Percentiles rank a stretch among this genome's conserved stretches.
These are phyloP conservation scores for Ailuropoda melanoleuca DNA, from an alignment of 2,113 vertebrate genomes.

Conservation along the genomic window DNA sequence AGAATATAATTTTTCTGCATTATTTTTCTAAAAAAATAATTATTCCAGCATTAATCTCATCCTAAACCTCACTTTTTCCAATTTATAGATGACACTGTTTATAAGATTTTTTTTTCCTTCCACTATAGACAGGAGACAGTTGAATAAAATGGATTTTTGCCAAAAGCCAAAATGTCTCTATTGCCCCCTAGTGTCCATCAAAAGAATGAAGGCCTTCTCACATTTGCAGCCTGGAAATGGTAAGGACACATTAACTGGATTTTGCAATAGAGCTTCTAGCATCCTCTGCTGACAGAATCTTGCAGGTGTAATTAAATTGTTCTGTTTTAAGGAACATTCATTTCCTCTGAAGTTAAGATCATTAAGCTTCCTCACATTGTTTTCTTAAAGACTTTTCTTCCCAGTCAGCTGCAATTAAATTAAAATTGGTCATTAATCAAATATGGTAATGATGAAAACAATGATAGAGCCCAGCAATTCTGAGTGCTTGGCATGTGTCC, in stretches of 20 bases:
- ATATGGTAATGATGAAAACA: not conserved
- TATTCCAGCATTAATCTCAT: constrained; percentile 23
- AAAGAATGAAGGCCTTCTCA: constrained; percentile 2
- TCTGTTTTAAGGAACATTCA: constrained; percentile 43
- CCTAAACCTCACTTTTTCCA: constrained; percentile 1
- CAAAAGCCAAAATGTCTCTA: constrained; percentile 42
- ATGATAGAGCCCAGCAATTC: not conserved
- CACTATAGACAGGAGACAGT: not conserved
- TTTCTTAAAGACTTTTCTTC: constrained; percentile 18
- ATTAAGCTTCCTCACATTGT: not conserved
- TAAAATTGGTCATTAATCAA: constrained; percentile 49
- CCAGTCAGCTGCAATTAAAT: constrained; percentile 13
- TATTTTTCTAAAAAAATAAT: not conserved
- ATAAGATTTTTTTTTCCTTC: not conserved
- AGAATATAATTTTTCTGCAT: not conserved
- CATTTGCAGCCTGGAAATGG: not conserved
- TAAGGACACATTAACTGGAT: not conserved
- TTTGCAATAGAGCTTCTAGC: constrained; percentile 54
- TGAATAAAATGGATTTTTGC: not conserved
- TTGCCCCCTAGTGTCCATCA: constrained; percentile 61
- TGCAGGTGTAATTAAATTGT: not conserved
- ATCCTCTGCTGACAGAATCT: constrained; percentile 61
- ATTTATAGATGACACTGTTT: constrained; percentile 46
- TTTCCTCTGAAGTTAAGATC: constrained; percentile 39
- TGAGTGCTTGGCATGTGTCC: not conserved